phyloP scores from a whole-genome alignment of 2,797 vertebrate genomes.

The Enteromius mattozi region DNA sequence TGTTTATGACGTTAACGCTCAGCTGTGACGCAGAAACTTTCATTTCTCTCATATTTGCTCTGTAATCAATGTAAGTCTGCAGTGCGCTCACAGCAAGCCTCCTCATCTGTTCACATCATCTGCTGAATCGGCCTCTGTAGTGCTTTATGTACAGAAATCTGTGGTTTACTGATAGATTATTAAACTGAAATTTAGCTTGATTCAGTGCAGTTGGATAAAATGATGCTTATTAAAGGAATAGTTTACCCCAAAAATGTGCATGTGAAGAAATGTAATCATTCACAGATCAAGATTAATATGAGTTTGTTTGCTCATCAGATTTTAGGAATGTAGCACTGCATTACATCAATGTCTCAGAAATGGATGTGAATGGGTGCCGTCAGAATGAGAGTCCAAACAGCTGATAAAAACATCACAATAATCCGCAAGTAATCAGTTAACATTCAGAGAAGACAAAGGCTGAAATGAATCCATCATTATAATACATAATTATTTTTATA shows the following conservation, averaged over 20 bases:
- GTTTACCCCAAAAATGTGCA: no score
- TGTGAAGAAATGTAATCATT: no score
- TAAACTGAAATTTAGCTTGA: not conserved
- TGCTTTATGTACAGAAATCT: not conserved
- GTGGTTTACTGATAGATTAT: not conserved
- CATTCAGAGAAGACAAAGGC: no score
- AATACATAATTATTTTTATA: no score
- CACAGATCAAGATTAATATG: no score
- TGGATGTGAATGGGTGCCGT: no score
- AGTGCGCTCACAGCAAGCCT: not conserved
- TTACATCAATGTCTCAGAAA: not conserved
- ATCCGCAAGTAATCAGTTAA: no score
- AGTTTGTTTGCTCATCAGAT: not conserved
- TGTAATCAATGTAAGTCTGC: not conserved
- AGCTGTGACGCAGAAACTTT: conserved; percentile 16
- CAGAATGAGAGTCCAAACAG: not conserved
- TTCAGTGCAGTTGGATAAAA: not conserved
- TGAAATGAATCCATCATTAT: no score
- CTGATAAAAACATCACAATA: not conserved
- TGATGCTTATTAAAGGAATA: not conserved
- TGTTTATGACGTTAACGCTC: not conserved
- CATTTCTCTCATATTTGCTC: not conserved
- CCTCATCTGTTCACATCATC: not conserved
- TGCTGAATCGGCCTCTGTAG: not conserved
- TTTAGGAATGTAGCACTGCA: not conserved